These are phyloP conservation scores for Merluccius polli DNA, from an alignment of 2,797 vertebrate genomes.

Conservation along the genomic window DNA sequence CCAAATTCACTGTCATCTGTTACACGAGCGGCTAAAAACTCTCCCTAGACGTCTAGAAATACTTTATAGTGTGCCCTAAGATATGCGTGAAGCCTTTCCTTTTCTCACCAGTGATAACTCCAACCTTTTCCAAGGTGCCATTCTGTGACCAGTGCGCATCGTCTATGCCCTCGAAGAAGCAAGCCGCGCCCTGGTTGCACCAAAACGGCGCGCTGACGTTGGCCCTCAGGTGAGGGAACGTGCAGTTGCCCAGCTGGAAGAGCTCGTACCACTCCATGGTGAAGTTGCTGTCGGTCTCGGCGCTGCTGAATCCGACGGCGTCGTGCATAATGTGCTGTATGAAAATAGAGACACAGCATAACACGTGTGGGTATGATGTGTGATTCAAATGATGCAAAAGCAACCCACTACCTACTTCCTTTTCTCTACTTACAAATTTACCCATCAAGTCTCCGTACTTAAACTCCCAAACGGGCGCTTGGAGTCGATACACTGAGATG, in stretches of 20 bases:
- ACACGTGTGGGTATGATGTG: not conserved
- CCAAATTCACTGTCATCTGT: not conserved
- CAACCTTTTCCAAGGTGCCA: slow-evolving; percentile 86
- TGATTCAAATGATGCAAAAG: not conserved
- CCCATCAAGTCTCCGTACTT: slow-evolving; percentile 89
- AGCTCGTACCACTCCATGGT: slow-evolving; percentile 99
- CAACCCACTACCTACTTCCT: not conserved
- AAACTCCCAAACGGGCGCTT: slow-evolving; percentile 97
- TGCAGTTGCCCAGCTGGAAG: slow-evolving; percentile 97
- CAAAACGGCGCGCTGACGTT: slow-evolving; percentile 82
- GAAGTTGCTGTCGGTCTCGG: slow-evolving; percentile 80
- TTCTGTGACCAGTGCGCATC: slow-evolving; percentile 93
- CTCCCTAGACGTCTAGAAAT: not conserved
- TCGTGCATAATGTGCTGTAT: slow-evolving; percentile 96
- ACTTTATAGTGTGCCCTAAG: not conserved
- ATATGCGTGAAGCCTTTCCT: not conserved
- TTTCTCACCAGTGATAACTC: slow-evolving; percentile 72
- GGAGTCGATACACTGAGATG: slow-evolving; percentile 88
- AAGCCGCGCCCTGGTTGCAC: slow-evolving; percentile 98
- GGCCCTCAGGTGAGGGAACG: slow-evolving; percentile 88
- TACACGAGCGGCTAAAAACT: not conserved
- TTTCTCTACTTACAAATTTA: slow-evolving; percentile 79
- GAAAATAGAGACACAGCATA: not conserved
- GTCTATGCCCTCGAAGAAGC: slow-evolving; percentile 92
- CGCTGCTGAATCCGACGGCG: slow-evolving; percentile 90